Base-by-base conservation (phyloP, 2,888 invertebrate genomes). In the Mamestra brassicae region DNA sequence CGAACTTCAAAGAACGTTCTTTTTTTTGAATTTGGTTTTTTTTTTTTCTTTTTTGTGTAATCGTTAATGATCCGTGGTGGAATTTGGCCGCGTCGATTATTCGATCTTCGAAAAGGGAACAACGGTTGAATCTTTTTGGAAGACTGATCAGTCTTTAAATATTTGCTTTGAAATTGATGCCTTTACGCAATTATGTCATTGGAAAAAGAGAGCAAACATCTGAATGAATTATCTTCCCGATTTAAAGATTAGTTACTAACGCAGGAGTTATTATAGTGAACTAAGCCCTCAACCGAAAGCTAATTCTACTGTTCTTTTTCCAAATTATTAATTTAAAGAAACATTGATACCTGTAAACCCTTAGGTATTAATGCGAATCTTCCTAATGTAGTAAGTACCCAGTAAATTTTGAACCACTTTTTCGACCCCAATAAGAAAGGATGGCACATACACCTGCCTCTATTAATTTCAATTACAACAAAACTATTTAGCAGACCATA, bases 381-480 rank as follows among this genome's bases (percentile, higher is more conserved):
- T 58, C 4, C 7, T 15, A 58, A 36, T 58, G 54, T 34, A 60
- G 17, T 54, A 38, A 5, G 10, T 26, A 45, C 42, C 13, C 13
- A 54, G 13, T n/a, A 13, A 38, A 66, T 58, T 80, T 42, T 74
- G 17, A 58, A 50, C 54, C 11, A 63, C 26, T 54, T 67, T 73
- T 67, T 67, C 11, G 52, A 47, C 38, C 15, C 5, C 11, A 36
- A 38, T 62, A 75, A 47, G 11, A 67, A 63, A 55, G 34, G 10
- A 61, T 57, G 17, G 17, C 50, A 54, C n/a, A 26, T n/a, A 47
- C 82, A 83, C 78, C 80, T 83, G 80, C 69, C 63, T 78, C 78
- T 83, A 83, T 81, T 81, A 73, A 83, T 82, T 83, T 83, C 69
- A 81, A 80, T 80, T 80, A 82, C 71, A 83, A 83, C 54, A 83